Percentiles rank a stretch among this genome's conserved stretches.
These are phyloP conservation scores for Discoglossus pictus DNA, from an alignment of 2,797 vertebrate species.

Conservation along the genomic window DNA sequence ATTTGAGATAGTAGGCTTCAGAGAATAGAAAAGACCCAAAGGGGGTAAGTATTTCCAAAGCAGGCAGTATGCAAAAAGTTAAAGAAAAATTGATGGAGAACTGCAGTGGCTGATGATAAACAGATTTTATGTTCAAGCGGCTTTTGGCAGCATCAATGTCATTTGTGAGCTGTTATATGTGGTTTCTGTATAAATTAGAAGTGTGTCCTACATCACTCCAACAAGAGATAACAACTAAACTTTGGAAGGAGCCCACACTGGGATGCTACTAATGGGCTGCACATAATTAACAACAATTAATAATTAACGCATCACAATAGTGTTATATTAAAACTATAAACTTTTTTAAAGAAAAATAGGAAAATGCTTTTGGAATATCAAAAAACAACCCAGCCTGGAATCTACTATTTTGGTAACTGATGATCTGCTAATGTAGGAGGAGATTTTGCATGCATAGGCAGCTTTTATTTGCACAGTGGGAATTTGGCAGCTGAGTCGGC, in stretches of 20 bases:
- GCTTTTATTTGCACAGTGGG: too few species aligned
- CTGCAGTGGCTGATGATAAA: conserved; percentile 29
- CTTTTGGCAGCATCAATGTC: conserved; percentile 28
- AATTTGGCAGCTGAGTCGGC: too few species aligned
- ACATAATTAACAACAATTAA: too few species aligned
- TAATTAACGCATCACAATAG: too few species aligned
- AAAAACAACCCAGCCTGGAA: too few species aligned
- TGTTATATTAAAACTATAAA: too few species aligned
- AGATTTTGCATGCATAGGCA: too few species aligned
- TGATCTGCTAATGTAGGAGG: too few species aligned
- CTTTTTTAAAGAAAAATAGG: too few species aligned
- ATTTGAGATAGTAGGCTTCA: conserved; percentile 7
- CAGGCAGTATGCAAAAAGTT: neutral
- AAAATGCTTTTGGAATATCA: too few species aligned
- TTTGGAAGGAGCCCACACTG: neutral
- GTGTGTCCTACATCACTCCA: neutral
- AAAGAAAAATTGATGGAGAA: conserved; percentile 15
- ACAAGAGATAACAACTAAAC: conserved; percentile 9
- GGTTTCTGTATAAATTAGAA: conserved; percentile 30
- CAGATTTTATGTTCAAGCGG: conserved; percentile 36
- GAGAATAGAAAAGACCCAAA: conserved; percentile 5
- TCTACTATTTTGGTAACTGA: too few species aligned
- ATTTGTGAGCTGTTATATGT: conserved; percentile 17
- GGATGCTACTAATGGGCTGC: too few species aligned
- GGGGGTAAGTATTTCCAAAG: conserved; percentile 13